Conservation (phyloP, 2,797 vertebrate genomes). For the Tarsius wallacei region DNA sequence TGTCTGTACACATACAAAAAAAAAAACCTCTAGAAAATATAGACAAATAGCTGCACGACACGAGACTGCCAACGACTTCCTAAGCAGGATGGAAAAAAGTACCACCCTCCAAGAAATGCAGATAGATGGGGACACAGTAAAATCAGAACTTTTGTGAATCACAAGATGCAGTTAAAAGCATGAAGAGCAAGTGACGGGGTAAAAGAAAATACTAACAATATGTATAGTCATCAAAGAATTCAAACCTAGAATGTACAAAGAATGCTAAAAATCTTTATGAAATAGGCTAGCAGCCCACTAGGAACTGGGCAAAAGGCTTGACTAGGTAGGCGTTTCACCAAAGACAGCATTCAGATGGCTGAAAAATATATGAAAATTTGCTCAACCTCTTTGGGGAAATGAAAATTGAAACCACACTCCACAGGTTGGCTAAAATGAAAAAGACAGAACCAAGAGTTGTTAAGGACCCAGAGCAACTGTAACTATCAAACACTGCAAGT, state of each 20-base stretch:
- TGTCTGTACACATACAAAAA: background rate
- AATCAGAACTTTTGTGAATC: background rate
- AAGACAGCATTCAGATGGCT: background rate
- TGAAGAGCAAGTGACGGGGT: background rate
- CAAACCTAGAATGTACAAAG: background rate
- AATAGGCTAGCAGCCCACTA: background rate
- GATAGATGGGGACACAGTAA: constrained; percentile 10
- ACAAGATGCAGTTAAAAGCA: background rate
- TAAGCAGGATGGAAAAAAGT: background rate
- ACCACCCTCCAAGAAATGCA: background rate
- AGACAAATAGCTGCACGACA: background rate
- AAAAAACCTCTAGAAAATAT: background rate
- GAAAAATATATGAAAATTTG: background rate
- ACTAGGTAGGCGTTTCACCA: background rate
- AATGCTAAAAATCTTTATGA: background rate
- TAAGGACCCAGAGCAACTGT: background rate
- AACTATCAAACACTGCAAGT: background rate
- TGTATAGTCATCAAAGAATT: background rate
- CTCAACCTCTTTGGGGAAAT: background rate
- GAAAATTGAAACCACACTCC: background rate
- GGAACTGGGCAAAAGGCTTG: background rate
- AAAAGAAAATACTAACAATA: background rate
- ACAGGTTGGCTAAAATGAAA: background rate
- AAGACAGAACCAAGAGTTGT: background rate
- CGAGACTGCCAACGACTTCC: background rate